Evolutionary conservation across 2,888 invertebrate species (phyloP), one percentile per base, ranked within the genome.

Genomic region (Tuta absoluta): DNA sequence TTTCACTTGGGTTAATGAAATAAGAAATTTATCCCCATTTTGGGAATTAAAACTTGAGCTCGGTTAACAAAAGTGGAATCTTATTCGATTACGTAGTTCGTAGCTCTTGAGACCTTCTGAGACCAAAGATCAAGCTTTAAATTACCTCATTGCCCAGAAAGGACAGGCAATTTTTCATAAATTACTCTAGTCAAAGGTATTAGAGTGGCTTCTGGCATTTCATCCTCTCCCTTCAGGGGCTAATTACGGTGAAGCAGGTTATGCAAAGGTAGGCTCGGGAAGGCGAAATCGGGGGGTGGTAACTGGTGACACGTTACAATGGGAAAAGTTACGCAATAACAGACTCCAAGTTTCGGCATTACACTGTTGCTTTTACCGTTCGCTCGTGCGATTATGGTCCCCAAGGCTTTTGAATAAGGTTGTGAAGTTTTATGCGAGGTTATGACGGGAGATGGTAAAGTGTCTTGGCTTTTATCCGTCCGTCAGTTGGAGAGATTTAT

Each of bases 241-340:
- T 86, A 82, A 86, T 87, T 83, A 84, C 76, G 53, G n/a, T 37
- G 53, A 53, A 41, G 59, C 49, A 64, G 65, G 67, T 45, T 49
- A 61, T 61, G 61, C 61, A 61, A 61, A 61, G 61, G 61, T 61
- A 33, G 61, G 49, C 33, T 45, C 33, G 66, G 65, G 57, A 58
- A 57, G 33, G 19, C 49, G 61, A 8, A 60, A 48, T 64, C 62
- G 63, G 5, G 65, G 56, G 62, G 63, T 66, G 67, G 67, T 65
- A 67, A 68, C 70, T 73, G 75, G 77, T 76, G 79, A 81, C 84
- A 82, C 79, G 80, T 81, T 75, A 80, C 85, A 82, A 85, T 85
- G 82, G 78, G 79, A 79, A 86, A 86, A 87, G 82, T 87, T 87
- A 77, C 76, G 80, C 78, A 83, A 82, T 86, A 84, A 86, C 80